These are phyloP conservation scores for Blennius ocellaris DNA, from an alignment of 2,113 vertebrate species.

Conservation along the genomic window DNA sequence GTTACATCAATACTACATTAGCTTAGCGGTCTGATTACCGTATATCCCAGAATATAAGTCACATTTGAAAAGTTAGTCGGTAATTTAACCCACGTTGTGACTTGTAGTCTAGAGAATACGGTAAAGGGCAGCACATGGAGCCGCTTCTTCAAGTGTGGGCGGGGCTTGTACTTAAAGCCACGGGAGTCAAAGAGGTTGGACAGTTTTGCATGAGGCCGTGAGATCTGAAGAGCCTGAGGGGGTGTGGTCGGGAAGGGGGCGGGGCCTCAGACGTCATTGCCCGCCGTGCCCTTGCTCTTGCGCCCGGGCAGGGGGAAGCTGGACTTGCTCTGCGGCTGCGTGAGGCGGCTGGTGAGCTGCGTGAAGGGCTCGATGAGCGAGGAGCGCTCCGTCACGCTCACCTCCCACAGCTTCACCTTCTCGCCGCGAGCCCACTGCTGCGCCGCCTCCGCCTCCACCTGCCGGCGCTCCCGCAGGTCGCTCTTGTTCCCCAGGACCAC, in stretches of 20 bases:
- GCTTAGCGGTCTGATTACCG: too few relatives aligned
- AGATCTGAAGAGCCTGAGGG: neutral
- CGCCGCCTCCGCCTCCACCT: slow-evolving; percentile 90
- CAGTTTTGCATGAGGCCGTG: too few relatives aligned
- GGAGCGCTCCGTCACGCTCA: slow-evolving; percentile 89
- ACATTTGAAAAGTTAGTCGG: too few relatives aligned
- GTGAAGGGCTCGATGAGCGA: slow-evolving; percentile 94
- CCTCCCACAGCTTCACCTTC: slow-evolving; percentile 96
- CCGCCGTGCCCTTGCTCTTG: slow-evolving; percentile 90
- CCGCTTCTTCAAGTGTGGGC: too few relatives aligned
- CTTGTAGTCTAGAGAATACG: too few relatives aligned
- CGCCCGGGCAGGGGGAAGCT: slow-evolving; percentile 93
- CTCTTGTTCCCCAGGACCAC: slow-evolving; percentile 94
- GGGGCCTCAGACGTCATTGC: slow-evolving; percentile 86
- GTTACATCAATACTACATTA: too few relatives aligned
- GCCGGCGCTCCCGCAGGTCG: slow-evolving; percentile 88
- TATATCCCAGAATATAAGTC: too few relatives aligned
- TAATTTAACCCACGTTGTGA: too few relatives aligned
- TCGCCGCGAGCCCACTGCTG: slow-evolving; percentile 92
- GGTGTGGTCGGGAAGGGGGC: neutral
- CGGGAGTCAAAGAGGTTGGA: too few relatives aligned
- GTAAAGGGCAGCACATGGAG: too few relatives aligned
- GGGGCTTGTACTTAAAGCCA: too few relatives aligned
- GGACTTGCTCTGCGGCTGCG: slow-evolving; percentile 94
- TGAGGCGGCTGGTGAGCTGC: slow-evolving; percentile 91